Percentiles rank a stretch among this genome's conserved stretches.
phyloP scores from a whole-genome alignment of 2,888 invertebrate genomes.

The Pogonocherus hispidulus region DNA sequence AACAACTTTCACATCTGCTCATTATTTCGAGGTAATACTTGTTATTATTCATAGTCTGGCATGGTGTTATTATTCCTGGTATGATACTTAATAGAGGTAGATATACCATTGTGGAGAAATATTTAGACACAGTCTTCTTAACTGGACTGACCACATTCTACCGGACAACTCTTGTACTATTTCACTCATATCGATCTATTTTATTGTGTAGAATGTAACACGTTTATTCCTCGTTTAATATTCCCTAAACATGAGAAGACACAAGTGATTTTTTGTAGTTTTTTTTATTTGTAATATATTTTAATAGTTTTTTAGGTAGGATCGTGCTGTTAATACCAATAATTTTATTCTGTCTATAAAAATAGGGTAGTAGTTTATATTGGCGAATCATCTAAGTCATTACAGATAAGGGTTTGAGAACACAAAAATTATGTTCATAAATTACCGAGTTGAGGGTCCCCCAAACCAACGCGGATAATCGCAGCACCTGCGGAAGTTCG shows the following conservation, averaged over 20 bases:
- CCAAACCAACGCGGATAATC: no score
- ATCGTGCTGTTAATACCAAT: no score
- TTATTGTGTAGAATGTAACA: neutral
- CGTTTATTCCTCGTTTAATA: neutral
- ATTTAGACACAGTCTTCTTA: constrained; percentile 27
- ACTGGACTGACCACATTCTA: constrained; percentile 28
- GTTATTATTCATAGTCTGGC: constrained; percentile 30
- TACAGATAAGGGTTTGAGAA: no score
- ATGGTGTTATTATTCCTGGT: constrained; percentile 12
- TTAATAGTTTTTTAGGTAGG: neutral
- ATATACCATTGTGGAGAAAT: constrained; percentile 25
- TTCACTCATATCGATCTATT: neutral
- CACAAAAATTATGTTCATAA: no score
- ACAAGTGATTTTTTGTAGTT: no score
- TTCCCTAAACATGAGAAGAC: neutral
- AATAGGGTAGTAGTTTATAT: no score
- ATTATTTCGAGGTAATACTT: constrained; percentile 29
- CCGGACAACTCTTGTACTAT: neutral
- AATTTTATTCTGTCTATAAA: no score
- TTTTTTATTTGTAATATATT: neutral
- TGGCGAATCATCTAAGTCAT: no score
- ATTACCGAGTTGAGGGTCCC: no score
- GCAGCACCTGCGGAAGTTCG: no score
- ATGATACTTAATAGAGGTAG: constrained; percentile 17
- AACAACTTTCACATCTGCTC: constrained; percentile 31